phyloP scores from a whole-genome alignment of 2,797 vertebrate genomes.

The Notolepis coatsorum region DNA sequence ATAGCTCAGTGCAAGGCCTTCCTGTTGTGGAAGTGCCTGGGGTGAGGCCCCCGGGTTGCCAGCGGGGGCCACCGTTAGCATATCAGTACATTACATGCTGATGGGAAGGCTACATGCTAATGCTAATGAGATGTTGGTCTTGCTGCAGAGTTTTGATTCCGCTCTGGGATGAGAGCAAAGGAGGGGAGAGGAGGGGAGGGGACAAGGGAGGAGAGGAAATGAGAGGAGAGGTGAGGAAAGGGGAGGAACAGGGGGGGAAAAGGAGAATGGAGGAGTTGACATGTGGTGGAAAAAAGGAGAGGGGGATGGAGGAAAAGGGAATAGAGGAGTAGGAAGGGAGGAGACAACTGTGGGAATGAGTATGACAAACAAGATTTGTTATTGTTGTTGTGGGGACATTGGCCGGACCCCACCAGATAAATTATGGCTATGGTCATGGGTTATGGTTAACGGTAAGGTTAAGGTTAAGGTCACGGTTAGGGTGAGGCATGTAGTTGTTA shows the following conservation, averaged over 20 bases:
- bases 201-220: no score
- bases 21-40: slow-evolving; percentile 79
- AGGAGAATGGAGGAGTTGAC: no score
- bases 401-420: no score
- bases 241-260: not conserved
- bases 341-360: no score
- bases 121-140: slow-evolving; percentile 54
- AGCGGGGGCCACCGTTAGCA: slow-evolving; percentile 78
- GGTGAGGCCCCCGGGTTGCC: slow-evolving; percentile 71
- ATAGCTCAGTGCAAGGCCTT: slow-evolving; percentile 26
- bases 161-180: slow-evolving; percentile 51
- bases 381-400: no score
- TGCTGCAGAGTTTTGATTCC: slow-evolving; percentile 44
- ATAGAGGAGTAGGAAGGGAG: not conserved
- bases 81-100: slow-evolving; percentile 79
- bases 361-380: no score
- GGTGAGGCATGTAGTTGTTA: no score
- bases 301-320: not conserved
- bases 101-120: slow-evolving; percentile 75
- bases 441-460: no score
- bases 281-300: not conserved
- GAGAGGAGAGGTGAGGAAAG: slow-evolving; percentile 9
- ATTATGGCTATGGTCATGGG: no score
- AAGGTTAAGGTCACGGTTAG: no score
- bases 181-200: slow-evolving; percentile 47